These are phyloP conservation scores for Philaenus spumarius DNA, from an alignment of 1,140 invertebrate species.

Conservation along the genomic window DNA sequence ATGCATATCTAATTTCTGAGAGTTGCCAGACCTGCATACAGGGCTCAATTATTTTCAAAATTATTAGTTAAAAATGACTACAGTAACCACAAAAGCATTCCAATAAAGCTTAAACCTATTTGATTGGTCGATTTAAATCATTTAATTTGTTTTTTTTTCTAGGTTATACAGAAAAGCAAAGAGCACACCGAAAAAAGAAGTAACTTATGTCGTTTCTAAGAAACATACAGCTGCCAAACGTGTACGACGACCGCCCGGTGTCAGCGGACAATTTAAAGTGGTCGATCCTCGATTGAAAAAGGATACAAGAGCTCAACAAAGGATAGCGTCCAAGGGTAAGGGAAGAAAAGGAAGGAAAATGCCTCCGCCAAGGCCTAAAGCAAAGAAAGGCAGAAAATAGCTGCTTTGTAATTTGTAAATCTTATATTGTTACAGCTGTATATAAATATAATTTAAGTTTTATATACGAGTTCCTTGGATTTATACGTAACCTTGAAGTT, in stretches of 20 bases:
- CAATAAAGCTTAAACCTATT: too few relatives aligned
- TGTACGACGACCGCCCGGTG: conserved; percentile 69
- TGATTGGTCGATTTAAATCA: too few relatives aligned
- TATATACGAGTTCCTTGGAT: too few relatives aligned
- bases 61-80: too few relatives aligned
- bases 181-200: conserved; percentile 74
- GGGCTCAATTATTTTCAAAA: too few relatives aligned
- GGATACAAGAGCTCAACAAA: conserved; percentile 47
- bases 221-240: conserved; percentile 75
- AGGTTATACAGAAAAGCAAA: conserved; percentile 92
- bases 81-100: too few relatives aligned
- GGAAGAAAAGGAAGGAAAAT: background rate
- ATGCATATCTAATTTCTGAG: too few relatives aligned
- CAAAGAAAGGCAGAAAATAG: conserved; percentile 1
- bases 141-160: conserved; percentile 29
- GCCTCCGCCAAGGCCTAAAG: background rate
- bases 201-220: conserved; percentile 92
- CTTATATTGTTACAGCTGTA: too few relatives aligned
- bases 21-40: too few relatives aligned
- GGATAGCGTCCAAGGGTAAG: background rate
- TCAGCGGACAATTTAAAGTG: conserved; percentile 88
- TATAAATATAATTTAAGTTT: too few relatives aligned
- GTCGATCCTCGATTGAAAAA: conserved; percentile 97
- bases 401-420: too few relatives aligned
- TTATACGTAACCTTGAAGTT: too few relatives aligned